Percentiles rank a stretch among this genome's conserved stretches.
Evolutionary conservation across 2,888 invertebrate species (phyloP).

Genomic region (Phanerotoma sp.): DNA sequence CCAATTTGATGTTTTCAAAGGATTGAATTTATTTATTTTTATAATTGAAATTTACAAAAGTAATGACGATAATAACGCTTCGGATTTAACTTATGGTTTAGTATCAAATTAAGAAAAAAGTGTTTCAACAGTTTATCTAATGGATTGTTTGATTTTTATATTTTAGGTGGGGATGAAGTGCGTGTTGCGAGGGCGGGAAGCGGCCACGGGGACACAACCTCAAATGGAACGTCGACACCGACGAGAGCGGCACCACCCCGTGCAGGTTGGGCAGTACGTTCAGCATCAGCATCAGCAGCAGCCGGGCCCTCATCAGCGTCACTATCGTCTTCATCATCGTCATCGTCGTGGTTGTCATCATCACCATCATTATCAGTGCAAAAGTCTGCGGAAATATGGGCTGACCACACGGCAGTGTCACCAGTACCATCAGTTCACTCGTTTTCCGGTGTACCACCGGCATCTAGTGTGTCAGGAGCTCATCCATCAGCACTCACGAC

Average conservation of each 20-base stretch:
- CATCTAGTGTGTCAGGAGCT: conserved; percentile 7
- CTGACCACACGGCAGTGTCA: conserved; percentile 35
- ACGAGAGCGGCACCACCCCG: conserved; percentile 55
- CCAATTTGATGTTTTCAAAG: no score
- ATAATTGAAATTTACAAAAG: no score
- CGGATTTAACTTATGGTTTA: no score
- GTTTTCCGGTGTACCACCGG: conserved; percentile 15
- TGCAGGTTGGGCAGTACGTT: conserved; percentile 54
- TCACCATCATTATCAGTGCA: conserved; percentile 14
- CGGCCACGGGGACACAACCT: conserved; percentile 55
- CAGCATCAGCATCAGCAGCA: conserved; percentile 30
- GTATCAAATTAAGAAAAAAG: no score
- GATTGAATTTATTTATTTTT: no score
- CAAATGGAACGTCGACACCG: conserved; percentile 55
- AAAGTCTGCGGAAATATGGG: conserved; percentile 40
- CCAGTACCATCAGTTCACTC: conserved; percentile 44
- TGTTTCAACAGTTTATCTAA: no score
- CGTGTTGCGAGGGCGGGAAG: conserved; percentile 57
- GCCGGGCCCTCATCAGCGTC: conserved; percentile 29
- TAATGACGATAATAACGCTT: no score
- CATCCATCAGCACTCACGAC: conserved; percentile 11
- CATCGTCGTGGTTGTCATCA: conserved; percentile 26
- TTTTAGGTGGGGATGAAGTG: conserved; percentile 58
- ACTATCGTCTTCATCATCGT: conserved; percentile 34
- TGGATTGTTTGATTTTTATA: neutral